Evolutionary conservation across 2,113 vertebrate species (phyloP).

Genomic region (Brienomyrus brachyistius): DNA sequence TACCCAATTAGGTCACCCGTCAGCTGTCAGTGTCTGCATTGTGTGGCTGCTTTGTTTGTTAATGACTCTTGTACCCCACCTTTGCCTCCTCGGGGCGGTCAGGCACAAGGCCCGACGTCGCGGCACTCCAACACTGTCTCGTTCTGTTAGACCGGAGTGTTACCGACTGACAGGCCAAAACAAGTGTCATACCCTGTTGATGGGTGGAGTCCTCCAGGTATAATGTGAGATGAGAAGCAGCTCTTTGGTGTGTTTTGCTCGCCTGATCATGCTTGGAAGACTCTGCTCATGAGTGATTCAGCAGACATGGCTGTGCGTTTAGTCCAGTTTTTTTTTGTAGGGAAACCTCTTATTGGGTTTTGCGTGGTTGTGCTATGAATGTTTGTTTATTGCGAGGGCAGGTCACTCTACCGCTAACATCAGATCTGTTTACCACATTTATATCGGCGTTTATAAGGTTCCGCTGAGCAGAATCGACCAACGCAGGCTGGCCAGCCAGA

Average conservation of each 20-base stretch:
- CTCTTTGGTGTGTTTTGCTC: constrained; percentile 18
- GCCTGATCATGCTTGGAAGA: constrained; percentile 24
- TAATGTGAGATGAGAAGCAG: not conserved
- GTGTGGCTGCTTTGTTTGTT: constrained; percentile 63
- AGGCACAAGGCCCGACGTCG: constrained; percentile 21
- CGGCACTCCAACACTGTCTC: not conserved
- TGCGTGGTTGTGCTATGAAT: not conserved
- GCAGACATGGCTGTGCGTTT: constrained; percentile 5
- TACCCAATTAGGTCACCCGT: constrained; percentile 70
- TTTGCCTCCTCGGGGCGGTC: constrained; percentile 30
- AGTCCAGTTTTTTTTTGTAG: not conserved
- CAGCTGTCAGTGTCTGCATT: constrained; percentile 48
- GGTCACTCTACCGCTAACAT: not conserved
- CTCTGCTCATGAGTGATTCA: constrained; percentile 13
- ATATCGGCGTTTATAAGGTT: not conserved
- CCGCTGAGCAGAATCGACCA: not conserved
- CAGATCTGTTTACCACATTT: not conserved
- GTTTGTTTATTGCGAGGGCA: not conserved
- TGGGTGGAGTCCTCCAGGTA: constrained; percentile 42
- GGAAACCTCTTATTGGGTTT: not conserved
- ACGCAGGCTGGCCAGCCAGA: not conserved
- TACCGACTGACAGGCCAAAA: constrained; percentile 46
- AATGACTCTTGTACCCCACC: constrained; percentile 40
- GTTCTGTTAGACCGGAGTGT: constrained; percentile 21
- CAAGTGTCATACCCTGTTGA: constrained; percentile 53